A percentile compares a stretch with the other conserved stretches of the same genome.
Evolutionary conservation across 2,888 invertebrate species (phyloP).

Genomic region (Nephrotoma guestfalica): DNA sequence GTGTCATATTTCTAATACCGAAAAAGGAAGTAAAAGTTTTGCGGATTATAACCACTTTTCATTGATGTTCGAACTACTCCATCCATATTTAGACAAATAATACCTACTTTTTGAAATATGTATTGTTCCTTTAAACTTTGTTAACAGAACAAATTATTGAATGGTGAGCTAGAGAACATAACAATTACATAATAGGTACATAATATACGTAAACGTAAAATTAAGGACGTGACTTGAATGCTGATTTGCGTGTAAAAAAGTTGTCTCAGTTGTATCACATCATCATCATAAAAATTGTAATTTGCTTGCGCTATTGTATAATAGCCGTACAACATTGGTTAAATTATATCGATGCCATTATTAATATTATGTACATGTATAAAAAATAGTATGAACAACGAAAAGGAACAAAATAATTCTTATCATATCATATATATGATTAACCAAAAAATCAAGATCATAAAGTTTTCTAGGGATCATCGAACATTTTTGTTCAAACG

Average conservation of each 20-base stretch:
- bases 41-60: not conserved
- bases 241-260: not conserved
- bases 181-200: not conserved
- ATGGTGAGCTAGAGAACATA: not conserved
- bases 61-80: not conserved
- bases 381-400: not conserved
- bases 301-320: not conserved
- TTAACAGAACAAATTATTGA: not conserved
- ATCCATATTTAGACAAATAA: not conserved
- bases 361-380: not conserved
- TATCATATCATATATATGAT: not conserved
- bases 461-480: not conserved
- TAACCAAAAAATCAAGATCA: not conserved
- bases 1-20: not conserved
- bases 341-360: not conserved
- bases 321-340: not conserved
- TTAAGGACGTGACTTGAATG: not conserved
- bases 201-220: not conserved
- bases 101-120: not conserved
- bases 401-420: not conserved
- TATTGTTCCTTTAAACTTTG: not conserved
- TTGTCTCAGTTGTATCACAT: not conserved
- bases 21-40: not conserved
- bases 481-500: not conserved
- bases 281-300: not conserved